Evolutionary conservation across 2,888 invertebrate species (phyloP).

Genomic region (Pegoplata infirma): DNA sequence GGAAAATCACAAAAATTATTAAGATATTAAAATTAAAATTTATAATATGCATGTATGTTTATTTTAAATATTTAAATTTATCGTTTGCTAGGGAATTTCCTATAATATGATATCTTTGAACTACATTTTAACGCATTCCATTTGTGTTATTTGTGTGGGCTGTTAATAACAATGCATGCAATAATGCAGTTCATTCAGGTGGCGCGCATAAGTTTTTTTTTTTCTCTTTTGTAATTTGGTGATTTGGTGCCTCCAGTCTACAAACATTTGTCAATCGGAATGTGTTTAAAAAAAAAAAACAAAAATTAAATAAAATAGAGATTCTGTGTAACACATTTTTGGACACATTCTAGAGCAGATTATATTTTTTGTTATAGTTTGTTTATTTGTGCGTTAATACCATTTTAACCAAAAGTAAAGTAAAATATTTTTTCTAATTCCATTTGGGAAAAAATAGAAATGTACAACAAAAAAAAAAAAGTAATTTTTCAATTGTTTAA

Average conservation of each 20-base stretch:
- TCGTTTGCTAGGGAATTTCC: neutral
- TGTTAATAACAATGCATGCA: conserved; percentile 4
- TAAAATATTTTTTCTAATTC: no score
- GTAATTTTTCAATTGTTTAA: conserved; percentile 31
- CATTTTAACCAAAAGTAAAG: neutral
- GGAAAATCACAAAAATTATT: no score
- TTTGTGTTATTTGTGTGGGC: conserved; percentile 42
- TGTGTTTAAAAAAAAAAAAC: no score
- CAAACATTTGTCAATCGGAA: conserved; percentile 12
- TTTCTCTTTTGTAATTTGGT: neutral
- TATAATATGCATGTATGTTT: neutral
- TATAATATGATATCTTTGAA: neutral
- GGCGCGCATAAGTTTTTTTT: conserved; percentile 9
- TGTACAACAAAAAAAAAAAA: conserved; percentile 10
- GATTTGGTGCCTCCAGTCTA: conserved; percentile 10
- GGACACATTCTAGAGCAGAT: conserved; percentile 37
- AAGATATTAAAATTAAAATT: neutral
- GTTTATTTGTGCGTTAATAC: conserved; percentile 15
- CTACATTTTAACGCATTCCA: neutral
- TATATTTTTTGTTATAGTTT: conserved; percentile 20
- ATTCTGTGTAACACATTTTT: conserved; percentile 28
- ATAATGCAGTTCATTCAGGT: conserved; percentile 1
- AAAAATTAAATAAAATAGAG: no score
- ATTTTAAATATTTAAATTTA: neutral
- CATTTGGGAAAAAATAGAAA: conserved; percentile 6